phyloP scores from a whole-genome alignment of 2,797 vertebrate species.

The Sus cebifrons region DNA sequence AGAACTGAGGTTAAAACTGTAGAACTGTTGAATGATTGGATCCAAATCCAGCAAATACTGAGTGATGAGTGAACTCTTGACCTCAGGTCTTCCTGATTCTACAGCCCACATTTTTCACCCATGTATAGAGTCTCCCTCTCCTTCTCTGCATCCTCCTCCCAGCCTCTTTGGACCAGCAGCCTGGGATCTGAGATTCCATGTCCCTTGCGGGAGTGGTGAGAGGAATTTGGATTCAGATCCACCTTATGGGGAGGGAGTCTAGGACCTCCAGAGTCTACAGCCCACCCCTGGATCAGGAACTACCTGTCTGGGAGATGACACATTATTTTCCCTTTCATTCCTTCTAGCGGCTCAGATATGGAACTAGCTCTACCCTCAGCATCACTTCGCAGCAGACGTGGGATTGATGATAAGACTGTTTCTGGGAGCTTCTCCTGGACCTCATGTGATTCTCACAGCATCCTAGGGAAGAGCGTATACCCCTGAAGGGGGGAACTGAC shows the following conservation, averaged over 20 bases:
- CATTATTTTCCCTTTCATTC: not conserved
- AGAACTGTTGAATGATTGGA: not conserved
- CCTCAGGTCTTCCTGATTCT: too few relatives aligned
- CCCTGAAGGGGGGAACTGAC: not conserved
- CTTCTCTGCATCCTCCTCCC: not conserved
- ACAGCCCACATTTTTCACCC: not conserved
- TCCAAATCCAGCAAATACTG: not conserved
- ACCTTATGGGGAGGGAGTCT: not conserved
- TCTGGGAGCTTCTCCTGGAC: not conserved
- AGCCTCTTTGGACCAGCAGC: not conserved
- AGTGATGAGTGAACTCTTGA: not conserved
- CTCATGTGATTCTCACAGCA: not conserved
- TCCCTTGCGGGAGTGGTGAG: not conserved
- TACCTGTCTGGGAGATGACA: not conserved
- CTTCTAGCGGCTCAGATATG: not conserved
- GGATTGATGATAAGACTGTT: not conserved
- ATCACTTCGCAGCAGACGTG: fast-evolving
- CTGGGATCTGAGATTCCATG: not conserved
- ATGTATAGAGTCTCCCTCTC: not conserved
- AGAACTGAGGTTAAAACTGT: not conserved
- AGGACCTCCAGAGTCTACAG: not conserved
- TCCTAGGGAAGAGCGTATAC: not conserved
- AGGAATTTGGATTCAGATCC: not conserved
- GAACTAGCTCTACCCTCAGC: not conserved
- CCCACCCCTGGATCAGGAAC: not conserved